Evolutionary conservation across 2,113 vertebrate species (phyloP).

Genomic region (Chaenocephalus aceratus): DNA sequence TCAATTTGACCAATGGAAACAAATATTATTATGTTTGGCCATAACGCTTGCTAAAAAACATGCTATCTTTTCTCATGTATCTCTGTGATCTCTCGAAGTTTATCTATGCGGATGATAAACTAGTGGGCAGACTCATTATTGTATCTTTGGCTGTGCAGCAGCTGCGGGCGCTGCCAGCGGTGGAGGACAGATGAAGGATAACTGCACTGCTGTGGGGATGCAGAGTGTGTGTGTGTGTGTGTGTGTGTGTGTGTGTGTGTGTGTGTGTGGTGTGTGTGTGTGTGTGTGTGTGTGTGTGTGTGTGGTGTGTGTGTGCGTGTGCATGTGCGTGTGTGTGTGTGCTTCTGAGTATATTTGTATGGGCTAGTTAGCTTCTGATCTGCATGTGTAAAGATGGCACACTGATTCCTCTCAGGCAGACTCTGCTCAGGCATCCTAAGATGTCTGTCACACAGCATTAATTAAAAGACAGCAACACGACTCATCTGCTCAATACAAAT

Average conservation of each 20-base stretch:
- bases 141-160: conserved; percentile 42
- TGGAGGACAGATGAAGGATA: conserved; percentile 55
- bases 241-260: no score
- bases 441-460: conserved; percentile 55
- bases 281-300: no score
- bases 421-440: conserved; percentile 31
- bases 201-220: conserved; percentile 37
- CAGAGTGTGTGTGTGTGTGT: not conserved
- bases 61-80: conserved; percentile 5
- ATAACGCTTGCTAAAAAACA: not conserved
- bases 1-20: not conserved
- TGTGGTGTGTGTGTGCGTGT: no score
- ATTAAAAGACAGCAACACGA: conserved; percentile 33
- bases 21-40: not conserved
- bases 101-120: conserved; percentile 20
- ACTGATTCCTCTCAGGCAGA: conserved; percentile 18
- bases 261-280: no score
- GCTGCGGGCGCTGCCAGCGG: conserved; percentile 53
- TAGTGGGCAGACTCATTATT: conserved; percentile 41
- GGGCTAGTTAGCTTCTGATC: not conserved
- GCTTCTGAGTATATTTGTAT: no score
- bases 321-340: no score
- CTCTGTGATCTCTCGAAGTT: not conserved
- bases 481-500: conserved; percentile 30
- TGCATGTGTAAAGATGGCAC: conserved; percentile 25